Evolutionary conservation across 2,113 vertebrate genomes (phyloP).

Genomic region (Helogale parvula): DNA sequence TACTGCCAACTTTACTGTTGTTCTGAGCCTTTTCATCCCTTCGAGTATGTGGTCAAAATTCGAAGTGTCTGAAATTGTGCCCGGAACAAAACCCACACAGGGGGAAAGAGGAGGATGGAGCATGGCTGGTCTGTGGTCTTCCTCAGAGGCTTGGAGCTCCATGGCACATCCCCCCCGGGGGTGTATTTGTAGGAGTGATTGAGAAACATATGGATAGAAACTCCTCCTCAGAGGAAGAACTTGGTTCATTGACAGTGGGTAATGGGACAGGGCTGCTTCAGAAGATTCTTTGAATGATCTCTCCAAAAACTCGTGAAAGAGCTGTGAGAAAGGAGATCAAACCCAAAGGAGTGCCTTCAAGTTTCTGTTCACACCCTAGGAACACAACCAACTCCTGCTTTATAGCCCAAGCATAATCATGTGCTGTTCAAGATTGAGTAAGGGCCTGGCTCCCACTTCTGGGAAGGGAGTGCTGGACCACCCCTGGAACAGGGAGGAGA

Average conservation of each 20-base stretch:
- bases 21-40: conserved; percentile 40
- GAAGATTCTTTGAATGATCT: neutral
- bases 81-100: neutral
- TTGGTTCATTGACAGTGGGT: neutral
- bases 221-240: neutral
- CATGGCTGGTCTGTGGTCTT: neutral
- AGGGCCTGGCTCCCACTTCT: neutral
- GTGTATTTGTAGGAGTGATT: neutral
- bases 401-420: neutral
- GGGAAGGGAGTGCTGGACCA: neutral
- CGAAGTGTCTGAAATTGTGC: conserved; percentile 9
- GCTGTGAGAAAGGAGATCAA: neutral
- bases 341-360: neutral
- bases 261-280: neutral
- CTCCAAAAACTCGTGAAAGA: neutral
- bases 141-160: neutral
- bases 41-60: neutral
- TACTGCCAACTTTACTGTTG: conserved; percentile 42
- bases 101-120: neutral
- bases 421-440: neutral
- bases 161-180: rapidly evolving
- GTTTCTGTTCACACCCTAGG: neutral
- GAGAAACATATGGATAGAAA: neutral
- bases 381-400: neutral
- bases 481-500: neutral